A percentile compares a stretch with the other conserved stretches of the same genome.
Evolutionary conservation across 2,888 invertebrate species (phyloP).

Genomic region (Drosophila hamatofila): DNA sequence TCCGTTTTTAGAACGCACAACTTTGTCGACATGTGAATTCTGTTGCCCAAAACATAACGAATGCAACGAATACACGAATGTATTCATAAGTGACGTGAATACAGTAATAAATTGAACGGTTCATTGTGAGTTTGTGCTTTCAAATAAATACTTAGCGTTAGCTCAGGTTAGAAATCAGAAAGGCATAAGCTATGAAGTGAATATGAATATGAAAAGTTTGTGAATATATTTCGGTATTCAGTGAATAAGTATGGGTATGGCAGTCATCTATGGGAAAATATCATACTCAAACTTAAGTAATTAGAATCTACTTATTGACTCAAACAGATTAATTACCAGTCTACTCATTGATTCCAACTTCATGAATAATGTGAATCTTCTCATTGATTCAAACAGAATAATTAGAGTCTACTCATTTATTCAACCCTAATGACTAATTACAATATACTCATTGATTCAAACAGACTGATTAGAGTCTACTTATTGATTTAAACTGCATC

Average conservation of each 20-base stretch:
- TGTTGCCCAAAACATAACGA: slow-evolving; percentile 1
- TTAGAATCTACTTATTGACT: no score
- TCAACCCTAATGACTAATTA: no score
- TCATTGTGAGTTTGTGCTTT: not conserved
- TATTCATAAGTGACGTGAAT: not conserved
- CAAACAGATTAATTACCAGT: no score
- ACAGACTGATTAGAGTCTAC: no score
- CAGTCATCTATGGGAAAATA: not conserved
- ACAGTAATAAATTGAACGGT: not conserved
- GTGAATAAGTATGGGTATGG: not conserved
- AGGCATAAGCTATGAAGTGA: not conserved
- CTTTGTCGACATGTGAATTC: slow-evolving; percentile 6
- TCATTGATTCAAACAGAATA: no score
- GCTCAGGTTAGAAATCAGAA: not conserved
- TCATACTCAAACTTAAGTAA: no score
- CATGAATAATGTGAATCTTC: no score
- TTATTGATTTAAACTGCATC: no score
- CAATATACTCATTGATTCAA: no score
- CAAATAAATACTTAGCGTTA: not conserved
- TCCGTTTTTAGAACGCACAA: not conserved
- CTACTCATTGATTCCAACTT: no score
- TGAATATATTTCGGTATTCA: not conserved
- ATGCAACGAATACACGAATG: slow-evolving; percentile 1
- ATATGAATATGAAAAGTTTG: not conserved
- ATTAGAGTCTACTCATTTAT: no score